phyloP scores from a whole-genome alignment of 2,797 vertebrate genomes.

The Thripadectes ignobilis region DNA sequence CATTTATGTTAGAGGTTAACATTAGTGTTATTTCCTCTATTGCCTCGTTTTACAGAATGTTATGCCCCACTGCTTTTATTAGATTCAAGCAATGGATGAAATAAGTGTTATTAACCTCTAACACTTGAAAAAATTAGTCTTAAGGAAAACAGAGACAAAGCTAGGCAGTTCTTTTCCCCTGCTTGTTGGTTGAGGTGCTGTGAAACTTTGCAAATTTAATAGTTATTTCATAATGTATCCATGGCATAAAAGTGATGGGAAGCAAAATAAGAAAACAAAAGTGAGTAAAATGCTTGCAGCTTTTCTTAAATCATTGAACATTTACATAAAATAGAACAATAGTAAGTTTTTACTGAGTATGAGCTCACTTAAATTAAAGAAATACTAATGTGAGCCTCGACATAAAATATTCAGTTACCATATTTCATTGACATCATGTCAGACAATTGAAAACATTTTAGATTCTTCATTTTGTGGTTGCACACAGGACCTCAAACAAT shows the following conservation, averaged over 20 bases:
- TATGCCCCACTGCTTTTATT: conserved; percentile 76
- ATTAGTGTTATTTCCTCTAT: conserved; percentile 74
- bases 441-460: background rate
- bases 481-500: background rate
- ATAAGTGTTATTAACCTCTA: conserved; percentile 78
- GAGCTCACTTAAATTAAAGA: conserved; percentile 7
- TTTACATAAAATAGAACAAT: conserved; percentile 1
- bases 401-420: background rate
- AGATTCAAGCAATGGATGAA: conserved; percentile 74
- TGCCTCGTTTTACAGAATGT: conserved; percentile 71
- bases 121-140: conserved; percentile 73
- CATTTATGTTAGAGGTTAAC: conserved; percentile 75
- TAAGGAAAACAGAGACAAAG: conserved; percentile 59
- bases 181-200: background rate
- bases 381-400: background rate
- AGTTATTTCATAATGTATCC: background rate
- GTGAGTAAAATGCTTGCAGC: background rate
- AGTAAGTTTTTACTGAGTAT: background rate
- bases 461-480: background rate
- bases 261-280: conserved; percentile 7
- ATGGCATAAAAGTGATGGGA: background rate
- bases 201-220: conserved; percentile 19
- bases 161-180: background rate
- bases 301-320: background rate
- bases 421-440: background rate